Evolutionary conservation across 2,888 invertebrate genomes (phyloP), one percentile per base, ranked within the genome.

Genomic region (Mimas tiliae): DNA sequence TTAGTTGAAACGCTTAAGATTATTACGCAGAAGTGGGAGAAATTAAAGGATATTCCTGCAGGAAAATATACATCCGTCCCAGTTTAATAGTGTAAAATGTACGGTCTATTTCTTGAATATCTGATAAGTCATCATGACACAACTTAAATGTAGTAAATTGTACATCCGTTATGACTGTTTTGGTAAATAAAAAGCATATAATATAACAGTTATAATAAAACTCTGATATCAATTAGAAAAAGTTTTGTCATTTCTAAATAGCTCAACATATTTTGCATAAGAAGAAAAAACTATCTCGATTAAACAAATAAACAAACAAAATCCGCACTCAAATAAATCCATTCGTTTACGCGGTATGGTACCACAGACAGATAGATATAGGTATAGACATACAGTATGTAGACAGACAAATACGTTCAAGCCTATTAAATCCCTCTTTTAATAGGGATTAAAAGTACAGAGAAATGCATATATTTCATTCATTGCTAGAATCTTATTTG

Each of bases 401-500:
- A 27, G 27, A 27, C 27, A 27, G 27, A 27, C 27, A 27, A 27
- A 27, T 1, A 4, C 1, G 4, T 1, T 27, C 27, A 27, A 27
- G 27, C 4, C 4, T 27, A 27, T 3, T n/a, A 27, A 1, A 27
- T 4, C 4, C 27, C 27, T 27, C 50, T 50, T n/a, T 4, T 7
- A 3, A 50, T 7, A 50, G 12, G 19, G n/a, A n/a, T n/a, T n/a
- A n/a, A n/a, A n/a, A 50, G 50, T 27, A 27, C 27, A 27, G 27
- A 27, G n/a, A n/a, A 50, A 3, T 16, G n/a, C 4, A 14, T 38
- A 33, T 19, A 47, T 12, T 55, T 48, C 19, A 55, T 45, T 12
- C 19, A n/a, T 9, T n/a, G 6, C 3, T 12, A 55, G 16, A 12
- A 51, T 64, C 38, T 16, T 34, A 50, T 51, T 67, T 64, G 71